phyloP scores from a whole-genome alignment of 1,140 invertebrate species.

The Drosophila yakuba region DNA sequence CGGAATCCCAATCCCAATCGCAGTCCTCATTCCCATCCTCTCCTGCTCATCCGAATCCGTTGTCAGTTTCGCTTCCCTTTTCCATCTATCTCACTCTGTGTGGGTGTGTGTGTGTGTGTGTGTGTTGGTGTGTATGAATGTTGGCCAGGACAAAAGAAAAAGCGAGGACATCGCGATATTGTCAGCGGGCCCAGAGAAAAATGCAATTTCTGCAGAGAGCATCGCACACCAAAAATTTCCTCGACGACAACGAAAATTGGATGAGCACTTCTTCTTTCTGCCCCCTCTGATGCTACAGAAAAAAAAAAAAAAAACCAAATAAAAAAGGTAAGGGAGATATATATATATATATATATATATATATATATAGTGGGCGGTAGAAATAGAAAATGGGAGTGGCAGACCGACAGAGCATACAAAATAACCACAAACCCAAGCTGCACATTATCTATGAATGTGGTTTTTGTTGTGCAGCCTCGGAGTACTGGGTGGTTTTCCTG shows the following conservation, averaged over 20 bases:
- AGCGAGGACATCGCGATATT: constrained; percentile 71
- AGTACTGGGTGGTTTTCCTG: constrained; percentile 4
- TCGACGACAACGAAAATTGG: constrained; percentile 78
- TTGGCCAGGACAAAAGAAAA: constrained; percentile 60
- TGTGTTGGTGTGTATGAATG: constrained; percentile 2
- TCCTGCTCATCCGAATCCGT: constrained; percentile 33
- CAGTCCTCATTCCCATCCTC: constrained; percentile 9
- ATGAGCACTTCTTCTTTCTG: constrained; percentile 56
- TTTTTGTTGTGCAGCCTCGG: constrained; percentile 45
- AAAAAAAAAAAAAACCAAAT: neutral
- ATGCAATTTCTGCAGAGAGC: constrained; percentile 75
- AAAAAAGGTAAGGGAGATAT: neutral
- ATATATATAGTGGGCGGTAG: neutral
- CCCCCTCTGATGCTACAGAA: constrained; percentile 4
- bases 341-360: neutral
- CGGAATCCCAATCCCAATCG: neutral
- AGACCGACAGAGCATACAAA: constrained; percentile 77
- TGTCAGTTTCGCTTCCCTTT: constrained; percentile 55
- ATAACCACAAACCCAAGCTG: constrained; percentile 78
- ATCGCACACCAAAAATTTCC: constrained; percentile 68
- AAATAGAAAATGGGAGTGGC: constrained; percentile 22
- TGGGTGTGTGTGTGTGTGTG: constrained; percentile 2
- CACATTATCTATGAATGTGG: constrained; percentile 81
- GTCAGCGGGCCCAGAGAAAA: constrained; percentile 60
- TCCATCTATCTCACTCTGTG: constrained; percentile 40